phyloP scores from a whole-genome alignment of 2,888 invertebrate genomes.

The Tigriopus californicus region DNA sequence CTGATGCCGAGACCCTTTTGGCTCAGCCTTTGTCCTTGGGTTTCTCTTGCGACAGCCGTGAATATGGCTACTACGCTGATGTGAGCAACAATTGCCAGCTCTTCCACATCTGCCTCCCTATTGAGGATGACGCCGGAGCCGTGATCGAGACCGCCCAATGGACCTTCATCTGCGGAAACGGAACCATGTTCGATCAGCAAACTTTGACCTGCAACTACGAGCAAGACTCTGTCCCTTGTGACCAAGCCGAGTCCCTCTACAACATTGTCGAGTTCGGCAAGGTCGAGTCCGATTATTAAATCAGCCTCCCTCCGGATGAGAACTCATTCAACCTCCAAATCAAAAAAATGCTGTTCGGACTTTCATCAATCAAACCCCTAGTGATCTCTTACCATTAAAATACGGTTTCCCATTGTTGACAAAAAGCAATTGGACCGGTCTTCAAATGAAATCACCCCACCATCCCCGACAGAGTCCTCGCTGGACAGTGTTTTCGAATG shows the following conservation, averaged over 20 bases:
- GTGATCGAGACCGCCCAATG: conserved; percentile 46
- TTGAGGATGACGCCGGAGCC: conserved; percentile 44
- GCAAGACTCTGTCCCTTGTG: conserved; percentile 52
- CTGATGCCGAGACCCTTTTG: background rate
- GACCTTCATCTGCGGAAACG: conserved; percentile 67
- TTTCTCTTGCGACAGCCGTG: conserved; percentile 54
- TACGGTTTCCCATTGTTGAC: too few relatives aligned
- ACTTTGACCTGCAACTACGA: conserved; percentile 55
- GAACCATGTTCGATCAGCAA: conserved; percentile 63
- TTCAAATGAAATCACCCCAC: too few relatives aligned
- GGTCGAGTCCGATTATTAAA: background rate
- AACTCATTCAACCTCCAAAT: too few relatives aligned
- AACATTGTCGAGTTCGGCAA: conserved; percentile 23
- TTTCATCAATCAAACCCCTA: too few relatives aligned
- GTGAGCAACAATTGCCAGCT: conserved; percentile 64
- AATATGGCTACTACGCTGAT: conserved; percentile 68
- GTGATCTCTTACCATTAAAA: too few relatives aligned
- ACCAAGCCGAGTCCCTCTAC: conserved; percentile 53
- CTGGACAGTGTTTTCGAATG: too few relatives aligned
- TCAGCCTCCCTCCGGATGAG: too few relatives aligned
- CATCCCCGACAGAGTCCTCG: too few relatives aligned
- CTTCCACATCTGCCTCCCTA: conserved; percentile 63
- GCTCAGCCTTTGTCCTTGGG: conserved; percentile 21
- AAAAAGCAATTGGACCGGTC: too few relatives aligned
- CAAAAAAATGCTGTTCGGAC: too few relatives aligned